Evolutionary conservation across 1,140 invertebrate species (phyloP).

Genomic region (Drosophila asahinai): DNA sequence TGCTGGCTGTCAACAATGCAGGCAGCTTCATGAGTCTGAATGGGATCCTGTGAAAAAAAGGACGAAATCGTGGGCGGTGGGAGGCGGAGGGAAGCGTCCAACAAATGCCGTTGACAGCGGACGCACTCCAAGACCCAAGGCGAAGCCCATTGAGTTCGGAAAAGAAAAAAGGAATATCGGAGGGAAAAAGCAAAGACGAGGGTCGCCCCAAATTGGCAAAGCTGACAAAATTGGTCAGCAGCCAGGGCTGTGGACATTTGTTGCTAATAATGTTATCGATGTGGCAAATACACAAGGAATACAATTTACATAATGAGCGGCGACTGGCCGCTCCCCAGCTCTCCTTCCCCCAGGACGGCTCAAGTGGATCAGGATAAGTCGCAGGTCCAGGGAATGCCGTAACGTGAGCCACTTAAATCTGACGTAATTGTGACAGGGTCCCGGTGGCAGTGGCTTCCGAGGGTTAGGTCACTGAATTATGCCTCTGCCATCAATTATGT

Average conservation of each 20-base stretch:
- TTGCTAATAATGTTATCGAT: conserved; percentile 80
- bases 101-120: conserved; percentile 82
- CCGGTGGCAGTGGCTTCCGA: not conserved
- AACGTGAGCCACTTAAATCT: conserved; percentile 21
- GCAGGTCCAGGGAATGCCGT: not conserved
- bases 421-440: not conserved
- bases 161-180: conserved; percentile 18
- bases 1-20: conserved; percentile 68
- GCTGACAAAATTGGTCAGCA: conserved; percentile 66
- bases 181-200: conserved; percentile 53
- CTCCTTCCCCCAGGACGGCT: not conserved
- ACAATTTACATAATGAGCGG: conserved; percentile 53
- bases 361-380: conserved; percentile 35
- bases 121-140: conserved; percentile 52
- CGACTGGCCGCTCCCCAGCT: not conserved
- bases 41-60: conserved; percentile 5
- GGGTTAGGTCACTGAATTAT: not conserved
- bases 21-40: conserved; percentile 71
- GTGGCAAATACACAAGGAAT: conserved; percentile 60
- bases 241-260: conserved; percentile 57
- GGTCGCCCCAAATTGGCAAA: conserved; percentile 70
- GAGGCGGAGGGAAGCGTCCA: conserved; percentile 47
- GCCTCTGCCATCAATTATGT: not conserved
- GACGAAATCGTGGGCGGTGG: not conserved
- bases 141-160: conserved; percentile 49